Evolutionary conservation across 2,888 invertebrate species (phyloP).

Genomic region (Dione vanillae): DNA sequence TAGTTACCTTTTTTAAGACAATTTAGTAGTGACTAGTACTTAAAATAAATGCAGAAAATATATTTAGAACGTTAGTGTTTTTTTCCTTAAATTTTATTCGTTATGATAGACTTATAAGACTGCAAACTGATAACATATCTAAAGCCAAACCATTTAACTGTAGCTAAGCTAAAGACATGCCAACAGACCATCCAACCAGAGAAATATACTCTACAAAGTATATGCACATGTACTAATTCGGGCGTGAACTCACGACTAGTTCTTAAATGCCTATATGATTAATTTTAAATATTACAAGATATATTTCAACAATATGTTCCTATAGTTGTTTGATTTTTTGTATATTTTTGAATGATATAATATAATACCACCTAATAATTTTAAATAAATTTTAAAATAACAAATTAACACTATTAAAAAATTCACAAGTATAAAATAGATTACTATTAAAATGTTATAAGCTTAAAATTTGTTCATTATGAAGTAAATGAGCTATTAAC

Average conservation of each 20-base stretch:
- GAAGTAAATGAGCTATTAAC: slow-evolving; percentile 6
- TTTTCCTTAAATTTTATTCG: too few species aligned
- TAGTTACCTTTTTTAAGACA: neutral
- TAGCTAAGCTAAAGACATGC: neutral
- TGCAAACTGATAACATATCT: neutral
- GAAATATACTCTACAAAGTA: neutral
- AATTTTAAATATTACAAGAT: too few species aligned
- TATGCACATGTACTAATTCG: too few species aligned
- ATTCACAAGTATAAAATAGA: neutral
- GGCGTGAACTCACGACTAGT: too few species aligned
- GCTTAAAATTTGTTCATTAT: neutral
- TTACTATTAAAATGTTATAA: neutral
- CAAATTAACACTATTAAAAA: too few species aligned
- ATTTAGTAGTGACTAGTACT: neutral
- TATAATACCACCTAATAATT: too few species aligned
- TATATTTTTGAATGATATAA: too few species aligned
- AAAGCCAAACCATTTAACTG: neutral
- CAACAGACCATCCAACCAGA: neutral
- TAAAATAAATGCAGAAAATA: neutral
- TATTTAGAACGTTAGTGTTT: too few species aligned
- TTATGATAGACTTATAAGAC: neutral
- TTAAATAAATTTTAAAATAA: too few species aligned
- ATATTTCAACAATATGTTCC: too few species aligned
- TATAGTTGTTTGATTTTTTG: too few species aligned
- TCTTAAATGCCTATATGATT: too few species aligned